phyloP scores from a whole-genome alignment of 2,113 vertebrate genomes.

The Toxostoma redivivum region DNA sequence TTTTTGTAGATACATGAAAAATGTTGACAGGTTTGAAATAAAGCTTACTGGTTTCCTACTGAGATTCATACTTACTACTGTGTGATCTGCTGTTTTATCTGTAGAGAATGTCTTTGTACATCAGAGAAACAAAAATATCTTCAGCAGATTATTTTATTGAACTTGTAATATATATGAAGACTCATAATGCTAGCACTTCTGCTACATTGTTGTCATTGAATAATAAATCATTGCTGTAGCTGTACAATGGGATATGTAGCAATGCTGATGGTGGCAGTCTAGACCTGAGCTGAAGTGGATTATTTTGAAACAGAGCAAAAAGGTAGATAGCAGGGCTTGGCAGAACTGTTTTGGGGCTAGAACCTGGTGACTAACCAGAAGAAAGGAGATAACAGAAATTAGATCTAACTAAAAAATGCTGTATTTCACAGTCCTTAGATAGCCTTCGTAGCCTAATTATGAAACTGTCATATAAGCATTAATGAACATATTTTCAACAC shows the following conservation, averaged over 20 bases:
- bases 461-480: not conserved
- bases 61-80: not conserved
- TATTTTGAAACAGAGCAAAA: slow-evolving; percentile 9
- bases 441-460: not conserved
- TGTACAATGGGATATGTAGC: slow-evolving; percentile 9
- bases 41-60: not conserved
- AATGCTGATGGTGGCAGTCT: slow-evolving; percentile 53
- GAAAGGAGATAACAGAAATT: not conserved
- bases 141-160: slow-evolving; percentile 39
- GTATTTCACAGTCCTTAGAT: not conserved
- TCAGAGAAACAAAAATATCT: slow-evolving; percentile 27
- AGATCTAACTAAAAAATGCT: not conserved
- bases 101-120: not conserved
- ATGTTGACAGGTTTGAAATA: slow-evolving; percentile 7
- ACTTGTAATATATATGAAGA: slow-evolving; percentile 25
- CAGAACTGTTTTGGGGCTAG: not conserved
- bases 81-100: not conserved
- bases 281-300: not conserved
- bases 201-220: slow-evolving; percentile 6
- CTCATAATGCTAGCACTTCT: not conserved
- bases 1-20: not conserved
- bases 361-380: not conserved
- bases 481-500: not conserved
- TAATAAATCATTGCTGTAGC: slow-evolving; percentile 29
- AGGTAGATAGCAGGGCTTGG: not conserved